A percentile compares a stretch with the other conserved stretches of the same genome.
These are phyloP conservation scores for Anguilla obscura DNA, from an alignment of 2,797 vertebrate genomes.

Conservation along the genomic window DNA sequence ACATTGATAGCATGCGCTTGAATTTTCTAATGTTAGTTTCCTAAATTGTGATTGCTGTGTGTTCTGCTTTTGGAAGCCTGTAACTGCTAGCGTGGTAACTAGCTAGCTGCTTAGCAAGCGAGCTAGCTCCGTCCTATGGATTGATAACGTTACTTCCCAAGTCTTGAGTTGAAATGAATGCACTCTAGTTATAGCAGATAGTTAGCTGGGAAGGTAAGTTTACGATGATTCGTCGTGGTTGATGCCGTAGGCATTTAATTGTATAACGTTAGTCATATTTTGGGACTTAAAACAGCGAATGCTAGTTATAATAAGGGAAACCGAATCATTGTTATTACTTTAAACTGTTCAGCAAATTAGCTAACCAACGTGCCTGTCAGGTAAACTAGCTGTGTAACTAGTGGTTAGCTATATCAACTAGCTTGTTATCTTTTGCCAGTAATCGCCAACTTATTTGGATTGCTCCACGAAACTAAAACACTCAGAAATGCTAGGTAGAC, in stretches of 20 bases:
- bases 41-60: not conserved
- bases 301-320: not conserved
- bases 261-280: not conserved
- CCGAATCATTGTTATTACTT: not conserved
- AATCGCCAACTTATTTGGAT: not conserved
- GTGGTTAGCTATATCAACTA: not conserved
- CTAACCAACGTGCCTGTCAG: not conserved
- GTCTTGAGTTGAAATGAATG: not conserved
- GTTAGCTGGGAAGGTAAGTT: not conserved
- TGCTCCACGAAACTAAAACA: not conserved
- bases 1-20: constrained; percentile 12
- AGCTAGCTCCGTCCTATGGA: not conserved
- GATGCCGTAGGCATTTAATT: not conserved
- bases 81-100: not conserved
- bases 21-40: not conserved
- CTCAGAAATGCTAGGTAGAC: too few species aligned
- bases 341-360: not conserved
- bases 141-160: not conserved
- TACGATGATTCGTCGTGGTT: not conserved
- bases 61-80: not conserved
- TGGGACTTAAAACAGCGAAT: not conserved
- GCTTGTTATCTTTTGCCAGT: not conserved
- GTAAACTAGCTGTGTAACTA: not conserved
- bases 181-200: not conserved
- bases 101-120: not conserved